Base-by-base conservation (phyloP, 1,140 invertebrate species). In the Drosophila carrolli region DNA sequence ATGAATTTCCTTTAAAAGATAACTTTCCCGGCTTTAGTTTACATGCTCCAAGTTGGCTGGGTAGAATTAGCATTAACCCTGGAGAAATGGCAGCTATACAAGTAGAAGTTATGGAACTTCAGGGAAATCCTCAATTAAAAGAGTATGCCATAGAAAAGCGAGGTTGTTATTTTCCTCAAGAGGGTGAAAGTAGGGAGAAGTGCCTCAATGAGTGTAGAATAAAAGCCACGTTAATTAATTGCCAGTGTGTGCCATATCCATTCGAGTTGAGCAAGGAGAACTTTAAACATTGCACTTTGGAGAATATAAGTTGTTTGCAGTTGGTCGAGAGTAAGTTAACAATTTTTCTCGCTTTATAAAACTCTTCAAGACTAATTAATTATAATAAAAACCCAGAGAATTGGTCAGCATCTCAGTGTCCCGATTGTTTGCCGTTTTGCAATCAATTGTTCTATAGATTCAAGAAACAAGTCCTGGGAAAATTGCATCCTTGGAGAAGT, bases 41-140 rank as follows among this genome's bases (percentile, higher is more conserved):
- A 0, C 75, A 88, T 58, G 10, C 68, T 32, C 63, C 76, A 11
- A 71, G 50, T 41, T 79, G 76, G 76, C 27, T 56, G 67, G 80
- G 76, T 7, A 41, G 57, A 27, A 13, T 68, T 13, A 54, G 53
- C 38, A 44, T 77, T 37, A 58, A 35, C 27, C 73, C 50, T 1
- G 74, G 74, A 4, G 63, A 77, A 77, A 51, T 43, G 13, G 61
- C 73, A 29, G 61, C 48, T 54, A 8, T 76, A 1, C 54, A 76
- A 47, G 9, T 76, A 10, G 14, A 59, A 38, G 46, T 59, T 29
- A 54, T 41, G 10, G 72, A 76, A 54, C 46, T 76, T 32, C 40
- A n/a, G 19, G 73, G 60, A 32, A 58, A 76, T 54, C 4, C 48
- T 5, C 19, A 67, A 54, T 43, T 76, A 37, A 37, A 2, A 11